These are phyloP conservation scores for Meiosimyza decipiens DNA, from an alignment of 2,888 invertebrate genomes.

Conservation along the genomic window DNA sequence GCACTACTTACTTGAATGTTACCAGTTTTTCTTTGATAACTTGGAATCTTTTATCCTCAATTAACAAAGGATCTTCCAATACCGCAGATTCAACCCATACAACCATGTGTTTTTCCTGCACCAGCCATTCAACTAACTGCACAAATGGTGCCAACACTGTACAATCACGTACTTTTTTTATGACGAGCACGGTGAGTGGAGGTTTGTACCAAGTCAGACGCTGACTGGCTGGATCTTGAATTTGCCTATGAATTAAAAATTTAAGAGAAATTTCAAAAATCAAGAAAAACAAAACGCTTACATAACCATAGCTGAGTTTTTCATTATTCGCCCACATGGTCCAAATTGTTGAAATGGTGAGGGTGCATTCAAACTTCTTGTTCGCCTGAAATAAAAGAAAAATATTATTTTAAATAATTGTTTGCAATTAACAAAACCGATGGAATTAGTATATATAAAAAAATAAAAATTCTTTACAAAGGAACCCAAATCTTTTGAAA, in stretches of 20 bases:
- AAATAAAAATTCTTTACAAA: too few relatives aligned
- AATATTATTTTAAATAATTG: slow-evolving; percentile 13
- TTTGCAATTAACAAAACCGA: too few relatives aligned
- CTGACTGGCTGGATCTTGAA: slow-evolving; percentile 97
- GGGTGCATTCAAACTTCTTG: slow-evolving; percentile 94
- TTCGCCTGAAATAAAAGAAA: slow-evolving; percentile 77
- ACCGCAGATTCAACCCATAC: slow-evolving; percentile 94
- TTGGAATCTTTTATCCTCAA: slow-evolving; percentile 79
- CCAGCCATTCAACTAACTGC: slow-evolving; percentile 92
- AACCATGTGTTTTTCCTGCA: slow-evolving; percentile 95
- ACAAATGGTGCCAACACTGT: slow-evolving; percentile 91
- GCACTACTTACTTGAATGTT: slow-evolving; percentile 72
- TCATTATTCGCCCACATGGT: slow-evolving; percentile 98
- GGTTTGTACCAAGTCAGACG: slow-evolving; percentile 97
- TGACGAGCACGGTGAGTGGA: slow-evolving; percentile 94
- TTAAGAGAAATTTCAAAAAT: not conserved
- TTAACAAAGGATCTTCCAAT: slow-evolving; percentile 83
- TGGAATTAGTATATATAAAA: too few relatives aligned
- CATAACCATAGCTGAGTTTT: slow-evolving; percentile 96
- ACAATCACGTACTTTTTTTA: slow-evolving; percentile 95
- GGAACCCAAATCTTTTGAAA: too few relatives aligned
- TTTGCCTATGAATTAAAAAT: slow-evolving; percentile 76
- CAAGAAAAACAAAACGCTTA: slow-evolving; percentile 70
- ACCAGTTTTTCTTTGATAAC: slow-evolving; percentile 85
- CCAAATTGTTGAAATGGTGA: slow-evolving; percentile 97